Percentiles rank a stretch among this genome's conserved stretches.
Evolutionary conservation across 1,140 invertebrate species (phyloP).

Genomic region (Saccostrea glomerata): DNA sequence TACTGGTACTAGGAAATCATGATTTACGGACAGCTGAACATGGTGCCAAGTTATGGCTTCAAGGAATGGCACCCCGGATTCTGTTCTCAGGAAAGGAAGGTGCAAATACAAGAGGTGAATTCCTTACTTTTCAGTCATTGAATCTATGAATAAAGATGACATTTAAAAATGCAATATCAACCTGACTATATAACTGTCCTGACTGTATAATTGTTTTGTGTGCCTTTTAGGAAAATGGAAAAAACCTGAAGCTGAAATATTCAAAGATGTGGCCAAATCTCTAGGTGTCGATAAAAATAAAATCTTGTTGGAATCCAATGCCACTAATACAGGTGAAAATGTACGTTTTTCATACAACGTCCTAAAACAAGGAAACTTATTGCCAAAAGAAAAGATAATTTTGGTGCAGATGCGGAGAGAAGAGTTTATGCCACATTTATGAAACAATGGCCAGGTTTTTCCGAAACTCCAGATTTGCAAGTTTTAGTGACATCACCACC

Average conservation of each 20-base stretch:
- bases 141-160: not conserved
- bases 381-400: conserved; percentile 50
- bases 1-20: conserved; percentile 65
- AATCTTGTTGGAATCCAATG: conserved; percentile 64
- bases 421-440: conserved; percentile 63
- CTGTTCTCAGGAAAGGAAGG: conserved; percentile 68
- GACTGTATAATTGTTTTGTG: no score
- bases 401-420: conserved; percentile 66
- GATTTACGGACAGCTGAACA: conserved; percentile 65
- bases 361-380: conserved; percentile 14
- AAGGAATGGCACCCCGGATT: conserved; percentile 61
- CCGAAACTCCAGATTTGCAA: conserved; percentile 26
- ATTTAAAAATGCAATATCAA: not conserved
- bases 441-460: conserved; percentile 62
- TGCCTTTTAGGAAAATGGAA: conserved; percentile 54
- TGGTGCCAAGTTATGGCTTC: conserved; percentile 58
- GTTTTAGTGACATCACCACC: conserved; percentile 61
- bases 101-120: conserved; percentile 62
- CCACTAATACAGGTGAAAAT: conserved; percentile 69
- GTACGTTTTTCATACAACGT: conserved; percentile 62
- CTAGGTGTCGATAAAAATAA: conserved; percentile 54
- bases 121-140: not conserved
- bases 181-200: no score
- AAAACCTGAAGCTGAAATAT: conserved; percentile 62
- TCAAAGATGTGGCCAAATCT: conserved; percentile 53